These are phyloP conservation scores for Melanostigma gelatinosum DNA, from an alignment of 2,113 vertebrate species.

Conservation along the genomic window DNA sequence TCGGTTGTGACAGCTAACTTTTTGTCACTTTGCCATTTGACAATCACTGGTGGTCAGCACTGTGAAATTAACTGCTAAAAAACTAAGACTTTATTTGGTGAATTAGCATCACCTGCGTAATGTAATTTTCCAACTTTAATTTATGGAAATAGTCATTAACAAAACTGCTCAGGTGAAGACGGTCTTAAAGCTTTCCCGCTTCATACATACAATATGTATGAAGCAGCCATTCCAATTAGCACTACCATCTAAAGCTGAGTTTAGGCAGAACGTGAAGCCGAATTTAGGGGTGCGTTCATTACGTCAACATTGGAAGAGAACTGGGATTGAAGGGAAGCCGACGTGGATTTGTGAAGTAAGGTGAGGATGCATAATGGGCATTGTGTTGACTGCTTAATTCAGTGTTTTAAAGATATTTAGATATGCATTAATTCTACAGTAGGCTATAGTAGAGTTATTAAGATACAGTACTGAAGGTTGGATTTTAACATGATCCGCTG, in stretches of 20 bases:
- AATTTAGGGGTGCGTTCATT: not conserved
- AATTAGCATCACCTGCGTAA: constrained; percentile 40
- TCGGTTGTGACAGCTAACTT: not conserved
- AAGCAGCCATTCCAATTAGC: constrained; percentile 60
- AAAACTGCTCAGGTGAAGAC: constrained; percentile 66
- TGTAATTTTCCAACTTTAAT: constrained; percentile 54
- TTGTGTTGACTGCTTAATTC: not conserved
- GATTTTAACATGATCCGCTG: not conserved
- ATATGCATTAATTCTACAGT: not conserved
- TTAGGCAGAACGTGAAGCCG: not conserved
- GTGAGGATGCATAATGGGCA: not conserved
- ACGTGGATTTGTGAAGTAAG: not conserved
- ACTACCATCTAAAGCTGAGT: constrained; percentile 8
- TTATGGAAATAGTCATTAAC: constrained; percentile 68
- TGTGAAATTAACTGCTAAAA: constrained; percentile 43
- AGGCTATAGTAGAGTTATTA: not conserved
- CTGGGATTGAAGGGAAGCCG: not conserved
- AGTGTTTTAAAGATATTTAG: not conserved
- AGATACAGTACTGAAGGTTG: not conserved
- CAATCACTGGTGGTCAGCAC: constrained; percentile 21
- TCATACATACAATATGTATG: constrained; percentile 56
- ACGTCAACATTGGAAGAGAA: not conserved
- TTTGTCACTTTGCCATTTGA: not conserved
- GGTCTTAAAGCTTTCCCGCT: constrained; percentile 52
- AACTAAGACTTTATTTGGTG: constrained; percentile 26